Base-by-base conservation (phyloP, 2,113 vertebrate genomes). In the Propithecus coquereli region DNA sequence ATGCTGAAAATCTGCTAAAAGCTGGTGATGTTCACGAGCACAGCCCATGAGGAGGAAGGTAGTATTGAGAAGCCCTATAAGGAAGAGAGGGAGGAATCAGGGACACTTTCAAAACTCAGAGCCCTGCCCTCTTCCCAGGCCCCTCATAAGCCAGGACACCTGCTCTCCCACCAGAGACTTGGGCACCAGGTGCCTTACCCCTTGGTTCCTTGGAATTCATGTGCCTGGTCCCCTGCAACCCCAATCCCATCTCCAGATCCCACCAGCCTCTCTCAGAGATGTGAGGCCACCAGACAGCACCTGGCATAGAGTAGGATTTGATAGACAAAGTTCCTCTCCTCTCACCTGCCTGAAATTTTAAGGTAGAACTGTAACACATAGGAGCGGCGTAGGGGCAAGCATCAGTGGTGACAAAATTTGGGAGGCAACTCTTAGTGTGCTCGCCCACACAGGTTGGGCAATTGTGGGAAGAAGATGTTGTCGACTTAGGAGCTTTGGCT, bases 11-110 rank as follows among this genome's bases (percentile, higher is more conserved):
- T 97, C 3, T 52, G 34, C 16, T 68, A 98, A 89, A 37, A 97
- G 20, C 37, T 4, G 87, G 2, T 40, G 20, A 4, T 93, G 18
- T 14, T 61, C 66, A 70, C 5, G 61, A 61, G 92, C 63, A 89
- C 97, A 98, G 83, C 96, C 97, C 97, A 97, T 96, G 59, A 97
- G 59, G 40, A 97, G 95, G n/a, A 97, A 90, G 52, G 97, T 97
- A 34, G 91, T 94, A 54, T 97, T 98, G 68, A 97, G 96, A 54
- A 3, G 7, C 10, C 97, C 97, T 98, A 57, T 9, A 61, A 90
- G 68, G n/a, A 88, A 87, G 43, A 95, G 54, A 89, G 2, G 30
- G 11, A 85, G 34, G 17, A 65, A 20, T 88, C 40, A 86, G 45
- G 68, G 23, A 82, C 59, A 40, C 22, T 83, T 76, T 10, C n/a